Base-by-base conservation (phyloP, 2,113 vertebrate genomes). In the Eulacestoma nigropectus region DNA sequence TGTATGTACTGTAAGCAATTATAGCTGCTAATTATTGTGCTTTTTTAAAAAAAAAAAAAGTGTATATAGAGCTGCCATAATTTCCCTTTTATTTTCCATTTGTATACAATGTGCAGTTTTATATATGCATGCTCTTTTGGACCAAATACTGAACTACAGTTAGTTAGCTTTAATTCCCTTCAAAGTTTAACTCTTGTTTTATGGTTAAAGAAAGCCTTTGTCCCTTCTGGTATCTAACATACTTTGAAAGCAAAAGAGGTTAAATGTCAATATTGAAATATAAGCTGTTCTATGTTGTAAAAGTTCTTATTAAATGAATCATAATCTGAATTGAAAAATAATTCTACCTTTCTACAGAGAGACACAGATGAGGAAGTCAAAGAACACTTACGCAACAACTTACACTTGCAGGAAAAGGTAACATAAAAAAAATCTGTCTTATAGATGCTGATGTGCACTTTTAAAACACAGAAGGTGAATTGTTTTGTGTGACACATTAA, bases 291-390 rank as follows among this genome's bases (percentile, higher is more conserved):
- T 52, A 5, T 72, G 22, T 44, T 64, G 13, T 49, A 57, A 19
- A 17, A 47, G 25, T 49, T 95, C 35, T 55, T 73, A 63, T 33
- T 22, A 79, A 49, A 50, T 76, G 2, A 42, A 56, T 76, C 8
- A 59, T 39, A 74, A 44, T 49, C 39, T 57, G 27, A 77, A 70
- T 7, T 94, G 56, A 81, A 57, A 90, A 87, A 70, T 32, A 65
- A 6, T 90, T 95, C 3, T 96, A 6, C 90, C 44, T 94, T 96
- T 98, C 79, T 86, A 94, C 97, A 99, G 99, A 99, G 97, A 97
- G 99, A 99, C 91, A 99, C 99, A 26, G 99, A 99, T 70, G 99
- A 99, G 37, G 99, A 99, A 95, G 99, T 99, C 81, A 99, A 99
- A 97, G 99, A 99, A 42, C 99, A 99, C 60, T 97, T 99, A 79